A percentile compares a stretch with the other conserved stretches of the same genome.
These are phyloP conservation scores for Willisornis vidua DNA, from an alignment of 2,113 vertebrate genomes.

Conservation along the genomic window DNA sequence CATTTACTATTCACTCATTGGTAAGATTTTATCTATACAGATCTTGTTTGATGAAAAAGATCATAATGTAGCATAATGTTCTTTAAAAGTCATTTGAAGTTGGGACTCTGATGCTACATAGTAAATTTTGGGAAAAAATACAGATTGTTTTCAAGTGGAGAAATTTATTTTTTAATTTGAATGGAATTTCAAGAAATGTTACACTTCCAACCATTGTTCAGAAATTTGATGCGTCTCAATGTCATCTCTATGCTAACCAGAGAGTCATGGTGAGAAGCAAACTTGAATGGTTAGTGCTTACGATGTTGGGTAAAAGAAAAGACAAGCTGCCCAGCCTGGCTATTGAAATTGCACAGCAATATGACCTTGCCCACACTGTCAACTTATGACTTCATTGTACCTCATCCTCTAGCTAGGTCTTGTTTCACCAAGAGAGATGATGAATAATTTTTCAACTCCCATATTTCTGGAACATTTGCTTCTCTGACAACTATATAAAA, in stretches of 20 bases:
- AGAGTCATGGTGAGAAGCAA: background rate
- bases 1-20: background rate
- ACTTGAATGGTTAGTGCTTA: background rate
- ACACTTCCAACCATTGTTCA: background rate
- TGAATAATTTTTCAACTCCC: conserved; percentile 37
- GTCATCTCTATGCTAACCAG: background rate
- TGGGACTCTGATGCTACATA: background rate
- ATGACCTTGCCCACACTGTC: background rate
- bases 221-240: background rate
- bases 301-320: background rate
- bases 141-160: background rate
- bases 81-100: background rate
- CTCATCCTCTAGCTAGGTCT: background rate
- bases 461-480: conserved; percentile 65
- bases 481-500: conserved; percentile 59
- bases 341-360: background rate
- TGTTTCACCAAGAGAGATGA: conserved; percentile 8
- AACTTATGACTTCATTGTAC: background rate
- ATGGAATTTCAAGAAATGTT: background rate
- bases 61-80: conserved; percentile 12
- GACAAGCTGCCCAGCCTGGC: background rate
- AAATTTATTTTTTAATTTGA: background rate
- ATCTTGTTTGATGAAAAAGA: conserved; percentile 45
- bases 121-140: background rate
- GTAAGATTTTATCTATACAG: background rate